Percentiles rank a stretch among this genome's conserved stretches.
Evolutionary conservation across 2,113 vertebrate species (phyloP).

Genomic region (Hassar affinis): DNA sequence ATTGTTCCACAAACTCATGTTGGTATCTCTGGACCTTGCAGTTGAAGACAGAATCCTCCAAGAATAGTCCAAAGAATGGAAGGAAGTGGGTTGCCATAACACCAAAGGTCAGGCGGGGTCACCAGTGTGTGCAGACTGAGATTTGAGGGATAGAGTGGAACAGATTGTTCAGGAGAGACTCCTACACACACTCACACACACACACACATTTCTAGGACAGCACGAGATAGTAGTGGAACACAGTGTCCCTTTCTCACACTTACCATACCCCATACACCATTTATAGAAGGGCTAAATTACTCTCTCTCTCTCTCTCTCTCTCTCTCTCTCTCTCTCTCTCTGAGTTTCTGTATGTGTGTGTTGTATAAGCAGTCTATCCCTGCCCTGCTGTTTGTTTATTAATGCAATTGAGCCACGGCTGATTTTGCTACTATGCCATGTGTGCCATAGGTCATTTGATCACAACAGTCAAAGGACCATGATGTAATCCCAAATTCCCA

Average conservation of each 20-base stretch:
- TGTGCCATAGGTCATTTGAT: no score
- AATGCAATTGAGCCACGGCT: background rate
- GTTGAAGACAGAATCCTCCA: constrained; percentile 1
- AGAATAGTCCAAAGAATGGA: constrained; percentile 50
- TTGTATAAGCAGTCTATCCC: background rate
- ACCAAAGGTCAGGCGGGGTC: constrained; percentile 44
- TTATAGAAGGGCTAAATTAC: constrained; percentile 28
- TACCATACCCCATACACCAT: no score
- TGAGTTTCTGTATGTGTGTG: no score
- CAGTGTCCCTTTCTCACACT: constrained; percentile 24
- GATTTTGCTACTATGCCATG: background rate
- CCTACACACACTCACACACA: constrained; percentile 14
- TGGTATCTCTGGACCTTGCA: constrained; percentile 25
- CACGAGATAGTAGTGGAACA: constrained; percentile 32
- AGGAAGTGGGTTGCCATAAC: constrained; percentile 50
- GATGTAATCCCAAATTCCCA: no score
- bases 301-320: no score
- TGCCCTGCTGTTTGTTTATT: background rate
- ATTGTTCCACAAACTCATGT: background rate
- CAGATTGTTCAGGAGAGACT: constrained; percentile 32
- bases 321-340: no score
- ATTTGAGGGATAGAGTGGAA: constrained; percentile 27
- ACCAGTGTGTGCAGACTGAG: constrained; percentile 36
- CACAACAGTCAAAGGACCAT: no score
- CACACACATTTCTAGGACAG: constrained; percentile 9